phyloP scores from a whole-genome alignment of 2,113 vertebrate genomes.

The Pelobates fuscus region DNA sequence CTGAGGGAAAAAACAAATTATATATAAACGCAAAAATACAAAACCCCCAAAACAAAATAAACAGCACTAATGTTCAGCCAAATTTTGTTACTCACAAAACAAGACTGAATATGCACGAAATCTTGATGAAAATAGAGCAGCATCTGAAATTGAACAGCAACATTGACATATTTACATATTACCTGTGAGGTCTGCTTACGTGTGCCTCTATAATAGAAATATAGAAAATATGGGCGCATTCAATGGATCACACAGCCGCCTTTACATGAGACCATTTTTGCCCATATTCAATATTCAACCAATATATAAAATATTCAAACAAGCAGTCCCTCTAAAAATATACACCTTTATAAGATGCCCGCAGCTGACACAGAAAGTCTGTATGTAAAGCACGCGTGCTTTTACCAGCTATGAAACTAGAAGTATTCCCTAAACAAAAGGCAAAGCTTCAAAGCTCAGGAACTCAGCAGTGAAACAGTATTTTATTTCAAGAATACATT shows the following conservation, averaged over 20 bases:
- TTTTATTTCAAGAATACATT: conserved; percentile 47
- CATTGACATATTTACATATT: conserved; percentile 59
- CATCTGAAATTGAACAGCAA: conserved; percentile 64
- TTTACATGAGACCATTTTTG: conserved; percentile 51
- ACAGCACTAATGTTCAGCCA: conserved; percentile 59
- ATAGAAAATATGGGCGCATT: conserved; percentile 54
- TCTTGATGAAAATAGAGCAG: conserved; percentile 67
- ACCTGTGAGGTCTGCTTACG: conserved; percentile 58
- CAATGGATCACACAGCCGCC: conserved; percentile 30
- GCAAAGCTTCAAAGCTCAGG: conserved; percentile 60
- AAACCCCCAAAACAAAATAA: too few species aligned
- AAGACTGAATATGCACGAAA: conserved; percentile 65
- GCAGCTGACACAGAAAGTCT: neutral
- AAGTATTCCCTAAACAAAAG: conserved; percentile 40
- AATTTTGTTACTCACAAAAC: conserved; percentile 65
- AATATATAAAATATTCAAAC: conserved; percentile 24
- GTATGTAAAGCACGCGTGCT: neutral
- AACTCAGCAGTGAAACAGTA: conserved; percentile 54
- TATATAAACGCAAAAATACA: neutral
- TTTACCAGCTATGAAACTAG: neutral
- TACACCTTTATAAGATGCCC: conserved; percentile 18
- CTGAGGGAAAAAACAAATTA: conserved; percentile 68
- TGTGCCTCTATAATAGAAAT: conserved; percentile 59
- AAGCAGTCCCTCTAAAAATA: conserved; percentile 9
- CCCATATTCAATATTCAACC: conserved; percentile 5